Conservation (phyloP, 2,797 vertebrate species). For the Pseudomugil tenellus region DNA sequence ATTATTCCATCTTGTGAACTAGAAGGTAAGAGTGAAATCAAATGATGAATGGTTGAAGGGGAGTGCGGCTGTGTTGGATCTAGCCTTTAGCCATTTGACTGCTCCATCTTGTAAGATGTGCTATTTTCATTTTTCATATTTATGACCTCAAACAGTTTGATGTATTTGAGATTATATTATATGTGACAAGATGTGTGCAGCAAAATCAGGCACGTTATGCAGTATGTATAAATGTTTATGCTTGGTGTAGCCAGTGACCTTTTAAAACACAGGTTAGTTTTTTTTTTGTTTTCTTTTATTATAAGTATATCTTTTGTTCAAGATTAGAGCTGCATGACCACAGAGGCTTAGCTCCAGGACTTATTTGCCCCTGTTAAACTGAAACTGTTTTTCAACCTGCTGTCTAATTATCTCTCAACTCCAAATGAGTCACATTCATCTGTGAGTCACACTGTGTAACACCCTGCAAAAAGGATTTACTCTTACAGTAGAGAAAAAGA, state of each 20-base stretch:
- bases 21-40: slow-evolving; percentile 52
- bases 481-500: slow-evolving; percentile 17
- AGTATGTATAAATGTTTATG: slow-evolving; percentile 48
- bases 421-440: slow-evolving; percentile 61
- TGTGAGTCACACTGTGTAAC: slow-evolving; percentile 29
- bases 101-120: slow-evolving; percentile 47
- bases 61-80: slow-evolving; percentile 38
- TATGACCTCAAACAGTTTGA: slow-evolving; percentile 44
- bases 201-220: slow-evolving; percentile 6
- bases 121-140: slow-evolving; percentile 57
- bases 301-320: slow-evolving; percentile 34
- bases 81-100: slow-evolving; percentile 53
- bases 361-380: slow-evolving; percentile 65
- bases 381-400: slow-evolving; percentile 60
- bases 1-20: slow-evolving; percentile 46
- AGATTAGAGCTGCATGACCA: slow-evolving; percentile 58
- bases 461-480: slow-evolving; percentile 45
- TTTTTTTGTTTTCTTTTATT: background rate
- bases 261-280: slow-evolving; percentile 29
- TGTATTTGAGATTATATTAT: slow-evolving; percentile 53
- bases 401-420: slow-evolving; percentile 67
- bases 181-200: slow-evolving; percentile 33
- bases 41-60: slow-evolving; percentile 58
- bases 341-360: slow-evolving; percentile 58
- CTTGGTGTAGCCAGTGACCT: slow-evolving; percentile 35